These are phyloP conservation scores for Kryphioiulus occultus DNA, from an alignment of 2,888 invertebrate genomes.

Conservation along the genomic window DNA sequence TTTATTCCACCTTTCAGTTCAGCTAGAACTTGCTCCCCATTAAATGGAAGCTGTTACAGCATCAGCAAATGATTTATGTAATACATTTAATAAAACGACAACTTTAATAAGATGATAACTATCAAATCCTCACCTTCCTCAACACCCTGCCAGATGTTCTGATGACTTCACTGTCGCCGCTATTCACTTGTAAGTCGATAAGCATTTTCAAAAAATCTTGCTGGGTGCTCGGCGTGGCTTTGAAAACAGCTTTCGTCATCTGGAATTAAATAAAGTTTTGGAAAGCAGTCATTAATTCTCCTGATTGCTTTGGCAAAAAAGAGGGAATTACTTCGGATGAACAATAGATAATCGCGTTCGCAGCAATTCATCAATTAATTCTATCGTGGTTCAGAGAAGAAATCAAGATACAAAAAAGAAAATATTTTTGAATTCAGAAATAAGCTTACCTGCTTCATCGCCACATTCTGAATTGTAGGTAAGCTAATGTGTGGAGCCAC, in stretches of 20 bases:
- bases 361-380: no score
- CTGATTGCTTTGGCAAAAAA: background rate
- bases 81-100: background rate
- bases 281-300: background rate
- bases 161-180: background rate
- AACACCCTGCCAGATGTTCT: slow-evolving; percentile 22
- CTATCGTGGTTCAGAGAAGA: no score
- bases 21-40: background rate
- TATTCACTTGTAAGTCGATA: slow-evolving; percentile 42
- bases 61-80: no score
- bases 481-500: background rate
- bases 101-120: background rate
- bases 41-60: slow-evolving; percentile 20
- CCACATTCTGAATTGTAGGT: slow-evolving; percentile 11
- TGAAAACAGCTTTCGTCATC: slow-evolving; percentile 40
- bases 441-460: slow-evolving; percentile 46
- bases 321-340: no score
- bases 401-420: background rate
- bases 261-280: background rate
- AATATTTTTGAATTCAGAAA: background rate
- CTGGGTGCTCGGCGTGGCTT: background rate
- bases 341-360: no score
- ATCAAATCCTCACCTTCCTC: slow-evolving; percentile 25
- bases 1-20: slow-evolving; percentile 1
- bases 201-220: slow-evolving; percentile 41